phyloP scores from a whole-genome alignment of 1,140 invertebrate genomes.

The Lithobius niger region DNA sequence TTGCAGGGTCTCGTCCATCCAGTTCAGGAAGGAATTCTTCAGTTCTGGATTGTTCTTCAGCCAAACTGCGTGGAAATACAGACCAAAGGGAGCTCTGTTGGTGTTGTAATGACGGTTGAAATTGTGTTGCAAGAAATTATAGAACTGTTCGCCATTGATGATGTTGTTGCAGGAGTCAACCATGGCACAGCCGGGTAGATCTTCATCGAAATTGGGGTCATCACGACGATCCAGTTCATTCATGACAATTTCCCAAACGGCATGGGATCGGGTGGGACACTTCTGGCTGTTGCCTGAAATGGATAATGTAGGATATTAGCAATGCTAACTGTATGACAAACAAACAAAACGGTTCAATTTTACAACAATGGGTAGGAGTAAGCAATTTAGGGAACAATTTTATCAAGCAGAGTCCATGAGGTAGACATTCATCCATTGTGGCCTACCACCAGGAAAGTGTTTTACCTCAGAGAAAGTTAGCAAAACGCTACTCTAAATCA shows the following conservation, averaged over 20 bases:
- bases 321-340: no score
- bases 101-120: conserved; percentile 90
- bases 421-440: no score
- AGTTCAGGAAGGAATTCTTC: conserved; percentile 81
- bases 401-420: no score
- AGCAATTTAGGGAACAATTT: no score
- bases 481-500: no score
- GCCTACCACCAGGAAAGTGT: no score
- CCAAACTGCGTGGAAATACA: conserved; percentile 94
- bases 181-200: conserved; percentile 87
- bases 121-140: conserved; percentile 91
- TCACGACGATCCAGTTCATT: conserved; percentile 86
- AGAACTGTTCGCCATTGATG: conserved; percentile 82
- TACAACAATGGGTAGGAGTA: no score
- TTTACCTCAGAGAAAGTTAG: no score
- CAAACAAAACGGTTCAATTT: no score
- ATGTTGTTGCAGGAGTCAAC: conserved; percentile 93
- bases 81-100: conserved; percentile 79
- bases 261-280: conserved; percentile 75
- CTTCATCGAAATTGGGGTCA: conserved; percentile 80
- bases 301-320: no score
- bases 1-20: conserved; percentile 80
- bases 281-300: conserved; percentile 44
- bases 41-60: conserved; percentile 88
- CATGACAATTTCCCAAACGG: conserved; percentile 97